Percentiles rank a stretch among this genome's conserved stretches.
Conservation (phyloP, 2,888 invertebrate genomes). For the Calameuta filiformis region DNA sequence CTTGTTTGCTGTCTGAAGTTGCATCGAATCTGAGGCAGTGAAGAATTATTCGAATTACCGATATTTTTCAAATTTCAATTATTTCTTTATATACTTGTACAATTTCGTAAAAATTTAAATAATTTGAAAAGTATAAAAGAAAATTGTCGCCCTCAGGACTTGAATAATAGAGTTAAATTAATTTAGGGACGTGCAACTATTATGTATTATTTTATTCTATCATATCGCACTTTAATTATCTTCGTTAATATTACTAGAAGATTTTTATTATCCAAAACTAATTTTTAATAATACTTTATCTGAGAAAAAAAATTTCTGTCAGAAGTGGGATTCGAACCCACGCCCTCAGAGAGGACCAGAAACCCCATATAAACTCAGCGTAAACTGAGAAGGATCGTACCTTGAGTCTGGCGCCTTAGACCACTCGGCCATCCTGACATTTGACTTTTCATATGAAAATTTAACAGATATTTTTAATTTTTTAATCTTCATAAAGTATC, state of each 20-base stretch:
- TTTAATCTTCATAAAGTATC: neutral
- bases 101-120: neutral
- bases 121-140: neutral
- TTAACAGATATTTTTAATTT: neutral
- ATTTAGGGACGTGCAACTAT: neutral
- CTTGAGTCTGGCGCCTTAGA: conserved; percentile 75
- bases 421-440: conserved; percentile 73
- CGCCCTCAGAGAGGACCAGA: conserved; percentile 71
- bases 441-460: conserved; percentile 12
- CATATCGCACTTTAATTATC: neutral
- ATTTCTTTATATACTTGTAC: neutral
- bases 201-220: neutral
- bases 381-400: conserved; percentile 58
- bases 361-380: conserved; percentile 53
- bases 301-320: conserved; percentile 58
- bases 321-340: conserved; percentile 75
- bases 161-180: neutral
- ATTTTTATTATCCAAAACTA: neutral
- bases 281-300: neutral
- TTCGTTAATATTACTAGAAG: conserved; percentile 11
- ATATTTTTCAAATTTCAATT: neutral
- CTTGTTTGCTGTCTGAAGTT: neutral
- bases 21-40: neutral
- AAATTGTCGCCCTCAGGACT: neutral
- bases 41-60: neutral